phyloP scores from a whole-genome alignment of 2,113 vertebrate species.

The Butastur rufipennis region DNA sequence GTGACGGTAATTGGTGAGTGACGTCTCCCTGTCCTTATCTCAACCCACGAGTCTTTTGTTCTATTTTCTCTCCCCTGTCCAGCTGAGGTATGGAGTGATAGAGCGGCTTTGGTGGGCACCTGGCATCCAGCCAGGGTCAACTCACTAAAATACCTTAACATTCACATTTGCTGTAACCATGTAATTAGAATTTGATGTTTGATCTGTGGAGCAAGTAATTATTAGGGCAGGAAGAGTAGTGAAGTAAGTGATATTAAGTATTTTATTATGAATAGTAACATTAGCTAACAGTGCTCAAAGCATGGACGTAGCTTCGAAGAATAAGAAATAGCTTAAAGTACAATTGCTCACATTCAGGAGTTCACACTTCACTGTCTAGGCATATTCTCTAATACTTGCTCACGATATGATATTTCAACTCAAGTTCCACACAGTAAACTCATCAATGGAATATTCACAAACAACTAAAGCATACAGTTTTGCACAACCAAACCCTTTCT shows the following conservation, averaged over 20 bases:
- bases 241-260: not conserved
- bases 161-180: not conserved
- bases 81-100: too few relatives aligned
- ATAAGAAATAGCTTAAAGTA: not conserved
- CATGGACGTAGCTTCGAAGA: not conserved
- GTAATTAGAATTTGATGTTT: not conserved
- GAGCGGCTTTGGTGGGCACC: too few relatives aligned
- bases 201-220: slow-evolving; percentile 7
- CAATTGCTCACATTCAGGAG: not conserved
- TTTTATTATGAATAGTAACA: not conserved
- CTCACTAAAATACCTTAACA: not conserved
- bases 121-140: too few relatives aligned
- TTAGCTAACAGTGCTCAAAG: not conserved
- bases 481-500: not conserved
- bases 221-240: not conserved
- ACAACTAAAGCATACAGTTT: not conserved
- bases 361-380: not conserved
- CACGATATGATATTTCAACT: not conserved
- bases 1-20: too few relatives aligned
- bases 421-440: not conserved
- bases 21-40: too few relatives aligned
- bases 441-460: not conserved
- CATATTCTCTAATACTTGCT: not conserved
- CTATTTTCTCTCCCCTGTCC: too few relatives aligned
- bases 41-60: too few relatives aligned